These are phyloP conservation scores for Elephantulus edwardii DNA, from an alignment of 2,113 vertebrate genomes.

Conservation along the genomic window DNA sequence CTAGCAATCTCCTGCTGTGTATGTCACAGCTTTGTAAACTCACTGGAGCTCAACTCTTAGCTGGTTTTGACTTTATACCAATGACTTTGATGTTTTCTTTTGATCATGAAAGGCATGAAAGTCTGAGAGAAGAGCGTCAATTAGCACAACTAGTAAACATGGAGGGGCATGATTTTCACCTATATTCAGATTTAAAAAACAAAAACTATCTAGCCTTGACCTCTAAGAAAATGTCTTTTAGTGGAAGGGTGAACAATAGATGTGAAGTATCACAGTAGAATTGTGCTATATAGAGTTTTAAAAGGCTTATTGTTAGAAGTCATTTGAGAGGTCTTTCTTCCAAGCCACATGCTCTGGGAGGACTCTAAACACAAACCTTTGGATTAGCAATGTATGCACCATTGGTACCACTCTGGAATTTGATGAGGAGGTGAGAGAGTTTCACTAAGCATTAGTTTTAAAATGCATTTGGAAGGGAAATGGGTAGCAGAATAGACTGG, in stretches of 20 bases:
- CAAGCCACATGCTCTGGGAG: not conserved
- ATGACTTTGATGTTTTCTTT: too few relatives aligned
- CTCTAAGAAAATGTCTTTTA: not conserved
- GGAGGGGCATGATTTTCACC: not conserved
- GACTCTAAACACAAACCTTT: not conserved
- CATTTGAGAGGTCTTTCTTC: not conserved
- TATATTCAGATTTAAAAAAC: constrained; percentile 10
- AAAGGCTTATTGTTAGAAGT: not conserved
- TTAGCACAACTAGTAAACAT: not conserved
- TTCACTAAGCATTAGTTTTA: not conserved
- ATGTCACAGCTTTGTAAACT: too few relatives aligned
- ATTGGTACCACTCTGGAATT: not conserved
- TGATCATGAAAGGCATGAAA: not conserved
- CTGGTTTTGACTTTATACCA: too few relatives aligned
- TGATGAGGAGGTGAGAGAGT: not conserved
- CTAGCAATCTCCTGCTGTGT: too few relatives aligned
- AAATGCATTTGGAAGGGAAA: not conserved
- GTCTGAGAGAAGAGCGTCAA: not conserved
- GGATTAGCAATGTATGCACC: not conserved
- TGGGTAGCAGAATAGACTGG: not conserved
- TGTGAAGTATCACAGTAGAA: not conserved
- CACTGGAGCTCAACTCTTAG: too few relatives aligned
- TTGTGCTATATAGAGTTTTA: too few relatives aligned
- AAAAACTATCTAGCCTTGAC: not conserved
- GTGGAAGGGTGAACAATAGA: too few relatives aligned